These are phyloP conservation scores for Nixonia krombeini DNA, from an alignment of 1,140 invertebrate genomes.

Conservation along the genomic window DNA sequence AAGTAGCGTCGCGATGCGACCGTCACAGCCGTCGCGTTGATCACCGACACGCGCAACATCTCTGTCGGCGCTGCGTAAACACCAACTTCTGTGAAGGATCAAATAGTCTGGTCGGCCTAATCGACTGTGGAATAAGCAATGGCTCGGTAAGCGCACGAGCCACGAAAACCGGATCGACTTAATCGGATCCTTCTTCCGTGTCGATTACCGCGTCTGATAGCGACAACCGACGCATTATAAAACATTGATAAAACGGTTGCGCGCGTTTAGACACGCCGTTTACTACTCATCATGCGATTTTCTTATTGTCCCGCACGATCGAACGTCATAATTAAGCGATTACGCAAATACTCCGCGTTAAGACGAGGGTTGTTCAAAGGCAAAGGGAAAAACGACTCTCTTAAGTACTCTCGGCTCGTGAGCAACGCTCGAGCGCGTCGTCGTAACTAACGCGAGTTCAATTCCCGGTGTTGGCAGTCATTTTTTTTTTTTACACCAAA, in stretches of 20 bases:
- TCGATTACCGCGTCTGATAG: constrained; percentile 29
- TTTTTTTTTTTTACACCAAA: no score
- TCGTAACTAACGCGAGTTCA: no score
- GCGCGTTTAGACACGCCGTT: no score
- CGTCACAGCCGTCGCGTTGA: constrained; percentile 35
- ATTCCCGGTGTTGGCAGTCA: no score
- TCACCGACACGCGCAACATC: constrained; percentile 42
- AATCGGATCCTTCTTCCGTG: constrained; percentile 12
- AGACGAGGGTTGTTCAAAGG: no score
- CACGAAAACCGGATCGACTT: constrained; percentile 16
- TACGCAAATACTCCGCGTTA: no score
- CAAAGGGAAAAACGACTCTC: no score
- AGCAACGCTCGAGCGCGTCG: no score
- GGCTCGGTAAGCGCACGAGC: constrained; percentile 1
- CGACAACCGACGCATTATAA: constrained; percentile 7
- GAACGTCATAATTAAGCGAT: no score
- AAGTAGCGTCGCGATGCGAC: constrained; percentile 20
- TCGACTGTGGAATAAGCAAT: constrained; percentile 41
- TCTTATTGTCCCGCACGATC: no score
- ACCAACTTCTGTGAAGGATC: constrained; percentile 29
- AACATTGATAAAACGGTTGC: not conserved
- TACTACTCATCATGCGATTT: no score
- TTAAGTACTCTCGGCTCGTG: no score
- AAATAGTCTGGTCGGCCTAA: constrained; percentile 39
- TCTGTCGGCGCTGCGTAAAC: constrained; percentile 30